Conservation (phyloP, 2,888 invertebrate genomes). For the Buathra laborator region DNA sequence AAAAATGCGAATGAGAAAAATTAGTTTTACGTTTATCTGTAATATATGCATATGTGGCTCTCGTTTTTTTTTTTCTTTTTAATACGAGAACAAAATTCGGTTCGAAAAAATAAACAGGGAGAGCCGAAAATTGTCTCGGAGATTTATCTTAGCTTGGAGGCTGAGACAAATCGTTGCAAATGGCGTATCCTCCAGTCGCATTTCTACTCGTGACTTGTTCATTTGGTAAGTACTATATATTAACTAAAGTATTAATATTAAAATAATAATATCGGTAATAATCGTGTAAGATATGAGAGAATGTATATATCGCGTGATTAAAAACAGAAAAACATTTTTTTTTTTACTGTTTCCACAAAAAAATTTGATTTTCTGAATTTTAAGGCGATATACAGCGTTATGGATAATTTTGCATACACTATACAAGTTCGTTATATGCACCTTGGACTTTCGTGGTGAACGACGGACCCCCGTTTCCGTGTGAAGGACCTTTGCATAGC, state of each 20-base stretch:
- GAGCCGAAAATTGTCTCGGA: conserved; percentile 38
- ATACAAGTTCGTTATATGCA: conserved; percentile 43
- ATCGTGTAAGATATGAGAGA: neutral
- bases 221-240: conserved; percentile 67
- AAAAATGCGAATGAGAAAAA: conserved; percentile 13
- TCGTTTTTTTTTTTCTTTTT: neutral
- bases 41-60: conserved; percentile 12
- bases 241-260: conserved; percentile 35
- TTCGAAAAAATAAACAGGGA: conserved; percentile 15
- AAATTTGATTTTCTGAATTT: no score
- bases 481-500: neutral
- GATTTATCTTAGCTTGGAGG: conserved; percentile 18
- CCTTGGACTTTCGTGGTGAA: conserved; percentile 9
- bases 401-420: conserved; percentile 7
- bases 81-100: conserved; percentile 30
- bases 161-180: conserved; percentile 42
- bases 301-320: neutral
- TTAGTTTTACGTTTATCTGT: conserved; percentile 28
- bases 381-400: neutral
- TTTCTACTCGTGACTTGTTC: conserved; percentile 61
- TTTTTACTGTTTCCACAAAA: no score
- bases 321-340: no score
- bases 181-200: conserved; percentile 61
- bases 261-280: conserved; percentile 16
- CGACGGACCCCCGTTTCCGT: neutral